Base-by-base conservation (phyloP, 2,888 invertebrate genomes). In the Diloba caeruleocephala region DNA sequence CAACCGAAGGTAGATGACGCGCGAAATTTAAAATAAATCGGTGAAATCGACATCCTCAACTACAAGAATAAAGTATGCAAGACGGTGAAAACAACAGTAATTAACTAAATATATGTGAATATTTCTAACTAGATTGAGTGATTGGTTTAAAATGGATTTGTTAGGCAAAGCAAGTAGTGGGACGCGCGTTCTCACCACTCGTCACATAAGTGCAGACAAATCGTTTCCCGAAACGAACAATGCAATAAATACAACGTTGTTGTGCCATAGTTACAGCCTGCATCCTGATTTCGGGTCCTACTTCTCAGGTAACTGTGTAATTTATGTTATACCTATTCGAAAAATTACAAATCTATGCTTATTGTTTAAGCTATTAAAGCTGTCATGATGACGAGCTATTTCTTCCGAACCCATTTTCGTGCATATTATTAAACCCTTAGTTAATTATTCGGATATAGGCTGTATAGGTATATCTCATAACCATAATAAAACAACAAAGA, bases 221-320 rank as follows among this genome's bases (percentile, higher is more conserved):
- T 51, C 76, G 42, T 63, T 81, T 51, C 77, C 79, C 17, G 80
- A 78, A 58, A 55, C 71, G 25, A 81, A 84, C 57, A 79, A 84
- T 75, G 87, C 83, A 28, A 76, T 90, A 45, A 92, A 92, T 61
- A 82, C 89, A 14, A 85, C 88, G n/a, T 65, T 89, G 13, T 73
- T 88, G 65, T 93, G 93, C 74, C 81, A 87, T 73, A 85, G 77
- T 34, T 87, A 87, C 72, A 89, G 81, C 64, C 75, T 86, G 53
- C 80, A 86, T 59, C 93, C 93, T 10, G 89, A 90, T 74, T 87
- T 92, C 52, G 73, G 71, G 33, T 73, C 89, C 12, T 93, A 93
- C 69, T 77, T 84, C 38, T 69, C 84, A 87, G 93, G 93, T 93
- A 86, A 81, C 44, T 42, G 36, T 49, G 28, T 34, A 3, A 26